These are phyloP conservation scores for Potamarius usumacintae DNA, from an alignment of 2,113 vertebrate species.

Conservation along the genomic window DNA sequence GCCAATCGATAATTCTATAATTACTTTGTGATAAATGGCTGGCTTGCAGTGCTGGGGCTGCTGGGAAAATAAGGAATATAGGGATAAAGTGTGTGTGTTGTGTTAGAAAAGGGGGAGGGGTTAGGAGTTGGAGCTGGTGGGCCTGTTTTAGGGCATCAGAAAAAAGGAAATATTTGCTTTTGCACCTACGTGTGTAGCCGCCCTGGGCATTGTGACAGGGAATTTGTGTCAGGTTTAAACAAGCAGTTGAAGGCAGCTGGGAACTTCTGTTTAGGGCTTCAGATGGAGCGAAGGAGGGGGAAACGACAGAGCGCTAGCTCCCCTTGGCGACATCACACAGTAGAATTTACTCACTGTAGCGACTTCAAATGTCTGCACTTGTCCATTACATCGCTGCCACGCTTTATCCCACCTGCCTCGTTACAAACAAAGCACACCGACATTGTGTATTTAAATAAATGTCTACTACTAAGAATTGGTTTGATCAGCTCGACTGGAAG, in stretches of 20 bases:
- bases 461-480: constrained; percentile 1
- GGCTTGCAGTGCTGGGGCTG: constrained; percentile 67
- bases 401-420: neutral
- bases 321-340: constrained; percentile 34
- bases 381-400: neutral
- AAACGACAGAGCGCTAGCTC: constrained; percentile 16
- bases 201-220: constrained; percentile 72
- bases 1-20: constrained; percentile 83
- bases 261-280: constrained; percentile 50
- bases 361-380: constrained; percentile 14
- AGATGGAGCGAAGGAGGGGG: constrained; percentile 2
- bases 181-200: constrained; percentile 70
- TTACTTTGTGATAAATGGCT: constrained; percentile 84
- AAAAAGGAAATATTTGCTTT: constrained; percentile 82
- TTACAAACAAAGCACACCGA: neutral
- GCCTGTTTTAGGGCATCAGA: constrained; percentile 71
- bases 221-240: constrained; percentile 76
- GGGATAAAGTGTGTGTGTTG: neutral
- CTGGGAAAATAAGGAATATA: constrained; percentile 47
- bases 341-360: constrained; percentile 20
- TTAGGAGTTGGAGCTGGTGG: constrained; percentile 63
- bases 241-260: constrained; percentile 52
- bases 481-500: neutral
- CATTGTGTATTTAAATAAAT: neutral
- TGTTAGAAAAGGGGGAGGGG: constrained; percentile 28